phyloP scores from a whole-genome alignment of 1,140 invertebrate species.

The Ceratosolen solmsi region DNA sequence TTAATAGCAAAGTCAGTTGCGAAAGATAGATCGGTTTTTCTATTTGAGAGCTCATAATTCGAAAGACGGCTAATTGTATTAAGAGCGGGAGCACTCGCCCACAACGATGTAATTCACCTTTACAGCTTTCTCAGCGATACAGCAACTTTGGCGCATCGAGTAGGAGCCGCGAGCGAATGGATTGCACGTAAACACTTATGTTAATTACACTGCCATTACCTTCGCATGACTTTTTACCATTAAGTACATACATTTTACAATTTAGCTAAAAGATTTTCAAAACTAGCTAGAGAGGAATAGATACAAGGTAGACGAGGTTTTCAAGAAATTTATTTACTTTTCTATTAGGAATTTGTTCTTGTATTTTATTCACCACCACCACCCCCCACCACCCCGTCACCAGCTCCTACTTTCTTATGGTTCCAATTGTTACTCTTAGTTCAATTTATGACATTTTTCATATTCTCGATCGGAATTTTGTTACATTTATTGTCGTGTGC shows the following conservation, averaged over 20 bases:
- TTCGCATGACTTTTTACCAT: constrained; percentile 61
- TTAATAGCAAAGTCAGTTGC: no score
- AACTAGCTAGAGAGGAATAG: constrained; percentile 3
- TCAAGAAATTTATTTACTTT: constrained; percentile 11
- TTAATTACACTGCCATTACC: constrained; percentile 66
- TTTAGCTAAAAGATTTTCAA: constrained; percentile 36
- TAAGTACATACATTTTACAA: constrained; percentile 52
- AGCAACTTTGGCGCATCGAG: background rate
- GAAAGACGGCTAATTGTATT: no score
- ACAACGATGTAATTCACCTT: constrained; percentile 48
- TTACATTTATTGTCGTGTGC: no score
- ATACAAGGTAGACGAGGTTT: constrained; percentile 28
- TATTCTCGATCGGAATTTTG: no score
- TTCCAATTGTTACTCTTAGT: no score
- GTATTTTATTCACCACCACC: no score
- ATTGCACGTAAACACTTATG: constrained; percentile 56
- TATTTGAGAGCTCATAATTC: no score
- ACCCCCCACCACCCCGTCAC: no score
- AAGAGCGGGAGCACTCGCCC: no score
- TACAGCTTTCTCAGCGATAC: constrained; percentile 23
- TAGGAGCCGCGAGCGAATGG: background rate
- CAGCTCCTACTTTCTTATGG: no score
- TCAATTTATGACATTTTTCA: no score
- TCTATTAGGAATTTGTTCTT: constrained; percentile 3
- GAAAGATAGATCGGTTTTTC: no score